Evolutionary conservation across 35 echinoderm and acorn worm genomes (phyloP).

Genomic region (Hemicentrotus pulcherrimus): DNA sequence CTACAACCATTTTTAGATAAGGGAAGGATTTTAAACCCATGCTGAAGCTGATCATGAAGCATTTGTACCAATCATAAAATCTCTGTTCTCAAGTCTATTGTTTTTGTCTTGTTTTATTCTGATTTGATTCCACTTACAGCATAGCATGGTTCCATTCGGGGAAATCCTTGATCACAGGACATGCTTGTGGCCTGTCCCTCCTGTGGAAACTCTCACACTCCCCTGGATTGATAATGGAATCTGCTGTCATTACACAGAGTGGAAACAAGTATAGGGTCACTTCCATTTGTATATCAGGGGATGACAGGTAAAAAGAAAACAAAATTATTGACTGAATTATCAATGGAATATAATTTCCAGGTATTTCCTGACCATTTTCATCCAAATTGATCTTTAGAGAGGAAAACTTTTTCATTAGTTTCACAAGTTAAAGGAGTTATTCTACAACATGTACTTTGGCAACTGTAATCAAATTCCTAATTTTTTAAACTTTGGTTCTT

Average conservation of each 20-base stretch:
- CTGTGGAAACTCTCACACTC: constrained; percentile 45
- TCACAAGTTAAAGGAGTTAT: too few relatives aligned
- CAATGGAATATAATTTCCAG: too few relatives aligned
- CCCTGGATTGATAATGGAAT: not conserved
- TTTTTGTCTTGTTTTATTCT: not conserved
- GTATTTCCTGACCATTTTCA: too few relatives aligned
- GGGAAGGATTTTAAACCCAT: not conserved
- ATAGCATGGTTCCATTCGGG: constrained; percentile 43
- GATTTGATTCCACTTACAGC: not conserved
- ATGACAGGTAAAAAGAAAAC: not conserved
- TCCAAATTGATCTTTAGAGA: too few relatives aligned
- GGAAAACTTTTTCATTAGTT: too few relatives aligned
- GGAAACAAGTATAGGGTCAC: not conserved
- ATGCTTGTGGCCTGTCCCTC: constrained; percentile 34
- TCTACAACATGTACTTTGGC: too few relatives aligned
- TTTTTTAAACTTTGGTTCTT: too few relatives aligned
- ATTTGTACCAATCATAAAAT: not conserved
- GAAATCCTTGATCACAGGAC: constrained; percentile 47
- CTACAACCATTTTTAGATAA: not conserved
- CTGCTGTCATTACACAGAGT: not conserved
- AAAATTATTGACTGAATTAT: not conserved
- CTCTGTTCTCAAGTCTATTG: not conserved
- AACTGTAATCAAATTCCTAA: too few relatives aligned
- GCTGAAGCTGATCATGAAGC: too few relatives aligned
- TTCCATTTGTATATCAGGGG: constrained; percentile 26